Conservation (phyloP, 2,888 invertebrate genomes). For the Hetaerina titia region DNA sequence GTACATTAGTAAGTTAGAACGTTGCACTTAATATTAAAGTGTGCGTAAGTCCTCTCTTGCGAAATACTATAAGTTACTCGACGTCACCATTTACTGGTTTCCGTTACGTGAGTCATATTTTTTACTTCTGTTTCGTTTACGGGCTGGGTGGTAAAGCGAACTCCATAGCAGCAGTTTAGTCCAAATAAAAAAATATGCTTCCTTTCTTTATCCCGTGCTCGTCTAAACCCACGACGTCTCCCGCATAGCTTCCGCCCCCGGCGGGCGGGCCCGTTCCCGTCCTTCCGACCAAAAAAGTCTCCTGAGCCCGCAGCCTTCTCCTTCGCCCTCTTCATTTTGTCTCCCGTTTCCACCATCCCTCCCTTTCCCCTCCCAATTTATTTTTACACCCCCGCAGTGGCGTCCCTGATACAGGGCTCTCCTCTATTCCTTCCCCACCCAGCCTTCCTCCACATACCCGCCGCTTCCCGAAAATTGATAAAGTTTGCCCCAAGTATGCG, state of each 20-base stretch:
- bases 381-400: not conserved
- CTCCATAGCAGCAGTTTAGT: no score
- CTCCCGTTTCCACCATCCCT: not conserved
- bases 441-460: not conserved
- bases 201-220: no score
- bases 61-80: no score
- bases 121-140: no score
- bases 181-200: no score
- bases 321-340: not conserved
- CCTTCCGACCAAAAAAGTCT: not conserved
- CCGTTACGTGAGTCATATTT: no score
- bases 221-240: not conserved
- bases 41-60: no score
- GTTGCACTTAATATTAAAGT: no score
- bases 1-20: no score
- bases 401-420: not conserved
- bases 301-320: not conserved
- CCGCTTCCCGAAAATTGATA: constrained; percentile 42
- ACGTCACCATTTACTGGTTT: no score
- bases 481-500: constrained; percentile 57
- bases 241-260: not conserved
- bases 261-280: not conserved
- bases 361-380: not conserved
- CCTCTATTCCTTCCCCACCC: not conserved
- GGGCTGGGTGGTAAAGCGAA: no score